Base-by-base conservation (phyloP, 2,113 vertebrate genomes). In the Notarius lentiginosus region DNA sequence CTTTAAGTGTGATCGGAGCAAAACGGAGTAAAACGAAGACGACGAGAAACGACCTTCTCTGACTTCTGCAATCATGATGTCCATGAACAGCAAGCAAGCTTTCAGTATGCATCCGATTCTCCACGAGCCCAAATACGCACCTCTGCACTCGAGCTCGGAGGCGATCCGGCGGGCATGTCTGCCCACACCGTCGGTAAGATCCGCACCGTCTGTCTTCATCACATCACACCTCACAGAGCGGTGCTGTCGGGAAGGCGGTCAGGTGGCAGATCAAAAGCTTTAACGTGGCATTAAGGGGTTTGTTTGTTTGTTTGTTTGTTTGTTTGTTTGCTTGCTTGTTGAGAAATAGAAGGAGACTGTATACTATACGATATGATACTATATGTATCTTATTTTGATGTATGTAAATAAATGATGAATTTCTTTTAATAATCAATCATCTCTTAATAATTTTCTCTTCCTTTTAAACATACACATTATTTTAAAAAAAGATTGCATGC, bases 11-110 rank as follows among this genome's bases (percentile, higher is more conserved):
- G 10, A 86, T 85, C 89, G 22, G n/a, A 89, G 49, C 86, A 90
- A 91, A 18, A 93, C 91, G 92, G 93, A 93, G 65, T 63, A 79
- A 68, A 92, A 85, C 89, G 66, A 92, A 80, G 89, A 94, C 47
- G 88, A 92, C 90, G 84, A 82, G 89, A 91, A 88, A n/a, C 89
- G 90, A 93, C 88, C 92, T 89, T 89, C 91, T 53, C 89, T 91
- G 17, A 88, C 90, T 82, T 91, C 92, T 88, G 93, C 93, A 89
- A 94, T 92, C 93, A 97, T 98, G 97, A 98, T 98, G 97, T 97
- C 97, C 92, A 97, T 98, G 97, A 98, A 98, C 94, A 98, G 97
- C 96, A 97, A 98, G 89, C 97, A 97, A 93, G 94, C 96, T 79
- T 97, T 98, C 94, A 94, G 96, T 89, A 97, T 98, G 97, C 97